Evolutionary conservation across 2,888 invertebrate species (phyloP).

Genomic region (Nymphalis c-album): DNA sequence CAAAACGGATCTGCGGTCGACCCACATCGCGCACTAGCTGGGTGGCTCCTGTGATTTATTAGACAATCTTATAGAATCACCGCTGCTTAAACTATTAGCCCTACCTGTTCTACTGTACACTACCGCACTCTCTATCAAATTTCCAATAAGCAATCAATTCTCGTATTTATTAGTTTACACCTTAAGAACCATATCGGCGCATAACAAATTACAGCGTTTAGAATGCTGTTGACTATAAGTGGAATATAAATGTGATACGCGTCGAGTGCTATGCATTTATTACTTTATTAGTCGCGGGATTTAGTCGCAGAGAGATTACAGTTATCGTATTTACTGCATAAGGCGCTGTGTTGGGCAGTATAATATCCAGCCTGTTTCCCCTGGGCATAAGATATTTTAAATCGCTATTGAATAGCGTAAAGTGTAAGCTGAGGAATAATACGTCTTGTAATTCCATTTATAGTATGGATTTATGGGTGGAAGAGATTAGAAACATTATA

Average conservation of each 20-base stretch:
- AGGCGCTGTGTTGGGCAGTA: conserved; percentile 31
- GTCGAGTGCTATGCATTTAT: conserved; percentile 46
- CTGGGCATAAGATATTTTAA: conserved; percentile 39
- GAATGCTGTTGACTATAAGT: conserved; percentile 23
- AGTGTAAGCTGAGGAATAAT: conserved; percentile 39
- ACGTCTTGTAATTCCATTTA: conserved; percentile 41
- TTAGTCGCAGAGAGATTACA: conserved; percentile 36
- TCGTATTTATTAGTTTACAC: conserved; percentile 15
- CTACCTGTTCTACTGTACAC: conserved; percentile 42
- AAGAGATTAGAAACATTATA: conserved; percentile 30
- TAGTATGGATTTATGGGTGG: conserved; percentile 38
- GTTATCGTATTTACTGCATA: conserved; percentile 38
- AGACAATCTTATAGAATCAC: conserved; percentile 42
- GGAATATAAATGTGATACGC: conserved; percentile 34
- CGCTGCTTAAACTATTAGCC: conserved; percentile 48
- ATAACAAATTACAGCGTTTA: conserved; percentile 23
- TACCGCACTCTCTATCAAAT: conserved; percentile 8
- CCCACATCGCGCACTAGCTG: conserved; percentile 47
- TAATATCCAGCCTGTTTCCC: conserved; percentile 38
- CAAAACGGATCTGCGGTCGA: conserved; percentile 41
- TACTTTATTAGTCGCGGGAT: conserved; percentile 46
- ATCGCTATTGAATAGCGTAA: conserved; percentile 40
- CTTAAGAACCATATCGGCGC: conserved; percentile 8
- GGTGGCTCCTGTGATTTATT: conserved; percentile 55
- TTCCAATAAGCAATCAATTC: conserved; percentile 18